Base-by-base conservation (phyloP, 2,113 vertebrate genomes). In the Coturnix japonica region DNA sequence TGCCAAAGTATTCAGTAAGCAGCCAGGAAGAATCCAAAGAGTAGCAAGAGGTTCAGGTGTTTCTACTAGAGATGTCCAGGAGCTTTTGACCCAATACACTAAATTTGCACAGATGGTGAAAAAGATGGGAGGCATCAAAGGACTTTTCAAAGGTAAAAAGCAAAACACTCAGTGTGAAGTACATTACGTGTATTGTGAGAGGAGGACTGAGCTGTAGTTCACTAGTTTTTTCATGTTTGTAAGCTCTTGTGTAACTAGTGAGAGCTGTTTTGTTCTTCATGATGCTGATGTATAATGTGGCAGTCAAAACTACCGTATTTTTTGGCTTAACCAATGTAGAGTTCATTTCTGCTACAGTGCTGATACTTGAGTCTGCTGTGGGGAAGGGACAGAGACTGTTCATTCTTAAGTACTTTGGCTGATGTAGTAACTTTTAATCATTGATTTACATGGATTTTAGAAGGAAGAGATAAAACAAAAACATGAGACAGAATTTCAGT, bases 21-120 rank as follows among this genome's bases (percentile, higher is more conserved):
- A 98, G 95, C 98, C 99, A 31, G 99, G 99, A 97, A 97, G 99
- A 96, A 99, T 99, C 95, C 98, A 99, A 95, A 98, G 99, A 87
- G 99, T 99, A 93, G 99, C 99, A 35, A 98, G 99, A 87, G 99
- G 99, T 25, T 98, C 99, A 2, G 99, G 99, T 35, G 99, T 99
- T 35, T 98, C 99, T 87, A 98, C 99, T 37, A 98, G 99, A 95
- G 99, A 99, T 69, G 99, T 99, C 79, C 99, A 99, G 94, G 99
- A 99, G 95, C 98, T 99, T 81, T 97, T 99, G 70, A 99, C 99
- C 4, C 99, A 99, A 93, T 99, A 99, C 96, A 99, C 99, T 72
- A 99, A 99, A 96, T 99, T 99, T 92, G 99, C 99, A 86, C 99
- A 99, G 97, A 99, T 99, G 99, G 99, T 99, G 39, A 99, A 99